Evolutionary conservation across 2,113 vertebrate genomes (phyloP).

Genomic region (Thamnaconus septentrionalis): DNA sequence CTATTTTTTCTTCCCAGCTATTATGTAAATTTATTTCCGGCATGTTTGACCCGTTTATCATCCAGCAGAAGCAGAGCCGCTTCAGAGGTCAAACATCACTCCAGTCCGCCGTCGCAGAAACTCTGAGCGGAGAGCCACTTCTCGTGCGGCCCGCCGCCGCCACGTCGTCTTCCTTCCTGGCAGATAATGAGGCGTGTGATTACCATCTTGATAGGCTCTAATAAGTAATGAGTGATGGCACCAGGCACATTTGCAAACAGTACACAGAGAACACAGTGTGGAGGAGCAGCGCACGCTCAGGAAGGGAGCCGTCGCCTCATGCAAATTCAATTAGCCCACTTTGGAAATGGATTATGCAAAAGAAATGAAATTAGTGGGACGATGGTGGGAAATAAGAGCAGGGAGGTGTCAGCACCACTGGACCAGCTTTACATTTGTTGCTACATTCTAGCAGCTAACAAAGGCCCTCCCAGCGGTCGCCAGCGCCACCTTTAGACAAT

Average conservation of each 20-base stretch:
- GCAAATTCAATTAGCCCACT: conserved; percentile 57
- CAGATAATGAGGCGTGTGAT: conserved; percentile 53
- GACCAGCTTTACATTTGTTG: too few species aligned
- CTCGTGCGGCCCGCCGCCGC: conserved; percentile 2
- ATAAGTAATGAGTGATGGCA: conserved; percentile 49
- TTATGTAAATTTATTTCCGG: conserved; percentile 30
- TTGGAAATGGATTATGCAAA: conserved; percentile 47
- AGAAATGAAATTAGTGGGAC: conserved; percentile 37
- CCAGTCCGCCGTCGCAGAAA: too few species aligned
- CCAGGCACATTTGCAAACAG: conserved; percentile 49
- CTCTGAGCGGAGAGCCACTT: conserved; percentile 4
- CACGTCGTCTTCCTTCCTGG: background rate
- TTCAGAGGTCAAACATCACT: background rate
- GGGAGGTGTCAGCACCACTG: too few species aligned
- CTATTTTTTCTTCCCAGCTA: background rate
- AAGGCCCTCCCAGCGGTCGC: too few species aligned
- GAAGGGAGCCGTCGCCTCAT: conserved; percentile 51
- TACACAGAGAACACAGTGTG: conserved; percentile 42
- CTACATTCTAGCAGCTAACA: too few species aligned
- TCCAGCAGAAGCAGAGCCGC: conserved; percentile 18
- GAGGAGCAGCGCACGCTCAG: conserved; percentile 40
- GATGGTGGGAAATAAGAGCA: too few species aligned
- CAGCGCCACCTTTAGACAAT: too few species aligned
- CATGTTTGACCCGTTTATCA: conserved; percentile 20
- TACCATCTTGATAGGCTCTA: conserved; percentile 55